Conservation (phyloP, 2,888 invertebrate genomes). For the Ochropleura plecta region DNA sequence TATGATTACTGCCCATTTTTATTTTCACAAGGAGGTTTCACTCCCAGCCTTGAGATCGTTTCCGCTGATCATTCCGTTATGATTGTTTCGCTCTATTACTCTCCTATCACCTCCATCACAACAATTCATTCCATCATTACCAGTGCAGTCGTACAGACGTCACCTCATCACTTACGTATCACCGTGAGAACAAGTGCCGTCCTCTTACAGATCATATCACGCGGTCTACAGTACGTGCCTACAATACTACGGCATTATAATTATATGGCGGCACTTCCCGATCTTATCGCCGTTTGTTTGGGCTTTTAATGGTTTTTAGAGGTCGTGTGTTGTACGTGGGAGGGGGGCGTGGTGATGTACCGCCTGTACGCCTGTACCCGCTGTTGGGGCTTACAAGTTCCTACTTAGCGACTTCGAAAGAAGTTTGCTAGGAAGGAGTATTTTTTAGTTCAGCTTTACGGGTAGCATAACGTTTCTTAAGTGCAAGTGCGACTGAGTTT, state of each 20-base stretch:
- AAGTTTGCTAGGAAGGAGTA: neutral
- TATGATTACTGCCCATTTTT: too few relatives aligned
- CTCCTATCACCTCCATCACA: neutral
- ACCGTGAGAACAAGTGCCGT: conserved; percentile 54
- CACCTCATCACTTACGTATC: neutral
- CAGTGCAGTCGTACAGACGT: neutral
- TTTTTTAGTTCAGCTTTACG: neutral
- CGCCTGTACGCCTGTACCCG: neutral
- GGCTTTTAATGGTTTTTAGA: conserved; percentile 39
- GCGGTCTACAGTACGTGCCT: conserved; percentile 28
- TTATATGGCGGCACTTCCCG: conserved; percentile 40
- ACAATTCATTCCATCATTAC: conserved; percentile 18
- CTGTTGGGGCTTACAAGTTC: neutral
- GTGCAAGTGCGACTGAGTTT: too few relatives aligned
- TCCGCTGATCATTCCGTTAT: neutral
- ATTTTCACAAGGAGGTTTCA: too few relatives aligned
- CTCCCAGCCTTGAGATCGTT: too few relatives aligned
- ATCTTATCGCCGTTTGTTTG: conserved; percentile 54
- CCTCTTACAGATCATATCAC: conserved; percentile 36
- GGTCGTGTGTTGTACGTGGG: conserved; percentile 2
- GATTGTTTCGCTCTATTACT: neutral
- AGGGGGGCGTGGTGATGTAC: conserved; percentile 15
- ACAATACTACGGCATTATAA: conserved; percentile 38
- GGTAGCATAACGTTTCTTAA: neutral
- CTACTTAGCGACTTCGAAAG: neutral